A percentile compares a stretch with the other conserved stretches of the same genome.
phyloP scores from a whole-genome alignment of 2,888 invertebrate genomes.

The Drosophila histrio region DNA sequence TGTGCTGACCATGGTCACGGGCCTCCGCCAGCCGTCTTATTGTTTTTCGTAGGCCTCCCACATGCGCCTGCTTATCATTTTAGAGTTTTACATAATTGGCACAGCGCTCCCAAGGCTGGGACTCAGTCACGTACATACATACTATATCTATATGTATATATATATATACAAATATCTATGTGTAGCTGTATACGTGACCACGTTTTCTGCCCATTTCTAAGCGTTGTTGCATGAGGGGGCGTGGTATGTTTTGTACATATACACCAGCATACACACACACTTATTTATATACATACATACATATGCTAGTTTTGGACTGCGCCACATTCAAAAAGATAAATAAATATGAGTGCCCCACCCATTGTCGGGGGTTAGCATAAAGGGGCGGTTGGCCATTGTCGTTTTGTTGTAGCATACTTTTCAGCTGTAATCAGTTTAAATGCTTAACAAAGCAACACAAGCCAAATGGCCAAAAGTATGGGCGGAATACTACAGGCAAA shows the following conservation, averaged over 20 bases:
- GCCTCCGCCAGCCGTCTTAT: slow-evolving; percentile 58
- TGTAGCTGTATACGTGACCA: slow-evolving; percentile 30
- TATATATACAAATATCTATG: slow-evolving; percentile 3
- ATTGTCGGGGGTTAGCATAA: no score
- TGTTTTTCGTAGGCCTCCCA: slow-evolving; percentile 69
- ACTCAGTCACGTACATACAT: slow-evolving; percentile 11
- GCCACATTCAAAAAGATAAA: slow-evolving; percentile 66
- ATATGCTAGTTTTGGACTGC: slow-evolving; percentile 37
- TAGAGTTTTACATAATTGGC: slow-evolving; percentile 76
- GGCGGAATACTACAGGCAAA: slow-evolving; percentile 2
- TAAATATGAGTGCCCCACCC: slow-evolving; percentile 65
- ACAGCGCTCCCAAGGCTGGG: slow-evolving; percentile 25
- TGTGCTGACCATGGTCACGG: slow-evolving; percentile 30
- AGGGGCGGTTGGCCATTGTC: slow-evolving; percentile 35
- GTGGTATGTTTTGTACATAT: slow-evolving; percentile 47
- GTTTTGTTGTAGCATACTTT: slow-evolving; percentile 68
- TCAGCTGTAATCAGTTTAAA: slow-evolving; percentile 76
- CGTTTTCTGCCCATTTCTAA: slow-evolving; percentile 59
- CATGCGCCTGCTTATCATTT: slow-evolving; percentile 69
- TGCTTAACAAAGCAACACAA: slow-evolving; percentile 72
- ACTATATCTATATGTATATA: background rate
- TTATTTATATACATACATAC: slow-evolving; percentile 11
- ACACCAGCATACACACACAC: slow-evolving; percentile 8
- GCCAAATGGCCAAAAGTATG: slow-evolving; percentile 20
- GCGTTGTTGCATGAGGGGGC: slow-evolving; percentile 49